Percentiles rank a stretch among this genome's conserved stretches.
phyloP scores from a whole-genome alignment of 2,888 invertebrate species.

The Amphipoea oculea region DNA sequence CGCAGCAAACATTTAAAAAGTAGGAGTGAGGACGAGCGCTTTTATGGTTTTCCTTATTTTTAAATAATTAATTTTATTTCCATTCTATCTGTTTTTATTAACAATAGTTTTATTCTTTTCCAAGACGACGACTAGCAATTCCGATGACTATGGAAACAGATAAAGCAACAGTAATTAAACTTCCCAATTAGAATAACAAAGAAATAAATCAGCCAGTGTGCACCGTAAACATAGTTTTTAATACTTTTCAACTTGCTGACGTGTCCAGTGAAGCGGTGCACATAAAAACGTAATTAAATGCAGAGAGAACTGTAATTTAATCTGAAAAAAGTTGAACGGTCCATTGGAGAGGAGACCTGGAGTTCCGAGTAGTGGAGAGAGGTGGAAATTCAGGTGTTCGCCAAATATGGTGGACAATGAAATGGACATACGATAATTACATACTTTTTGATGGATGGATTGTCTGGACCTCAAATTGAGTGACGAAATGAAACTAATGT shows the following conservation, averaged over 20 bases:
- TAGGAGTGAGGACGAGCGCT: too few relatives aligned
- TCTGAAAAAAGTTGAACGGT: slow-evolving; percentile 44
- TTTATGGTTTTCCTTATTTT: too few relatives aligned
- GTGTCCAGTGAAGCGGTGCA: slow-evolving; percentile 28
- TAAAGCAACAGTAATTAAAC: slow-evolving; percentile 11
- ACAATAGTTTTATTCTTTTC: not conserved
- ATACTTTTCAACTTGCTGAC: slow-evolving; percentile 24
- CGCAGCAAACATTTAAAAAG: too few relatives aligned
- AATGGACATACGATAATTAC: not conserved
- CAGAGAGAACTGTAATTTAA: slow-evolving; percentile 63
- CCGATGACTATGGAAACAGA: not conserved
- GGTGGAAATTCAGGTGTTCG: slow-evolving; percentile 1
- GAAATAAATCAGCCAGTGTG: slow-evolving; percentile 39
- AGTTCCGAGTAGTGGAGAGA: slow-evolving; percentile 25
- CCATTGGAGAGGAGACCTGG: slow-evolving; percentile 4
- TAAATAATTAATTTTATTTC: too few relatives aligned
- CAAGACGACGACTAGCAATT: not conserved
- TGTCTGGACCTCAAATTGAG: not conserved
- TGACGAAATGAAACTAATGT: not conserved
- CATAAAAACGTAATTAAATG: slow-evolving; percentile 55
- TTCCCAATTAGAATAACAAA: slow-evolving; percentile 39
- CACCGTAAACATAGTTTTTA: slow-evolving; percentile 41
- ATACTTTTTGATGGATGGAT: too few relatives aligned
- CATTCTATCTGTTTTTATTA: too few relatives aligned
- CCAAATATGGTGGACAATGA: slow-evolving; percentile 31